Evolutionary conservation across 2,888 invertebrate genomes (phyloP).

Genomic region (Latrodectus hesperus): DNA sequence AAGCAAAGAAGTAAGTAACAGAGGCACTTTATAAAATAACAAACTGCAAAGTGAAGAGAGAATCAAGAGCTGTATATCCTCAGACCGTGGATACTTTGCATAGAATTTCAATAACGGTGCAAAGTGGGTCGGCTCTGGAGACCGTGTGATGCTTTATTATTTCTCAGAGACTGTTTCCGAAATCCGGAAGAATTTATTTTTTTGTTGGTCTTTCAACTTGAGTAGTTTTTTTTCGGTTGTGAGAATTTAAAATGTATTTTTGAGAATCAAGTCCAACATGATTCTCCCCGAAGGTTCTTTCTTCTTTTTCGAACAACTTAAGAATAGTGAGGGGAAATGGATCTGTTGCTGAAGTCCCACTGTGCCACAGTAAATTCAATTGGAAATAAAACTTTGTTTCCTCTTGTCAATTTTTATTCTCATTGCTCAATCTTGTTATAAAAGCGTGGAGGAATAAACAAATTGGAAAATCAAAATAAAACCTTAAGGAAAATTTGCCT

Average conservation of each 20-base stretch:
- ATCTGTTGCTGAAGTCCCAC: constrained; percentile 14
- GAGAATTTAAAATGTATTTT: constrained; percentile 51
- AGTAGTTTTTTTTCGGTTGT: constrained; percentile 21
- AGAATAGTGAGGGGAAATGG: background rate
- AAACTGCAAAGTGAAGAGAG: too few relatives aligned
- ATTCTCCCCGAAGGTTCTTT: background rate
- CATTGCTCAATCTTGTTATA: background rate
- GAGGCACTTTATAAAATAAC: too few relatives aligned
- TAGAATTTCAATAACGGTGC: constrained; percentile 48
- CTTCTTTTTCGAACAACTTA: background rate
- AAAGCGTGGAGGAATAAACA: too few relatives aligned
- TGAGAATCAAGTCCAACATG: constrained; percentile 23
- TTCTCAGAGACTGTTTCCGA: constrained; percentile 12
- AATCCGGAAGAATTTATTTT: too few relatives aligned
- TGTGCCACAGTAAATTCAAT: too few relatives aligned
- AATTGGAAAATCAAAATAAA: too few relatives aligned
- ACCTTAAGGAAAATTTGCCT: too few relatives aligned
- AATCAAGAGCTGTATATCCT: too few relatives aligned
- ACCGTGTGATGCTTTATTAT: constrained; percentile 45
- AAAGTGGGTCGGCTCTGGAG: too few relatives aligned
- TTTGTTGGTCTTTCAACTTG: too few relatives aligned
- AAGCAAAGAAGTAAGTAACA: too few relatives aligned
- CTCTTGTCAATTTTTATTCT: background rate
- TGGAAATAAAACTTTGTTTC: constrained; percentile 31
- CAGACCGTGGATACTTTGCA: constrained; percentile 22